Evolutionary conservation across 2,797 vertebrate genomes (phyloP), one percentile per base, ranked within the genome.

Genomic region (Channa striata): DNA sequence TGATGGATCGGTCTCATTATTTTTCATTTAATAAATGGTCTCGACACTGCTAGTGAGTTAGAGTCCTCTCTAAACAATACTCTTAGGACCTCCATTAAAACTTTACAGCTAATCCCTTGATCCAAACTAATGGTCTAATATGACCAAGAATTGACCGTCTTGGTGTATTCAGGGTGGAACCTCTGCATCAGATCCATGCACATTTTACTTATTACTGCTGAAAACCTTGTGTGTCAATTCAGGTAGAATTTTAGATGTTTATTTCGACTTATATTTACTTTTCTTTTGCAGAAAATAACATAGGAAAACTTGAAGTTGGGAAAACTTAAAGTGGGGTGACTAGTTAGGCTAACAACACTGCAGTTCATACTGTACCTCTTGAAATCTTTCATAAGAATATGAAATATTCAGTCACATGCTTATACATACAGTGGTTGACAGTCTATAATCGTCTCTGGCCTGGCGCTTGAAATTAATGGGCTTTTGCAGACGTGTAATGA

Each of bases 381-480:
- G 65, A 64, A 57, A 61, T 11, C 33, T 37, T 47, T 68, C 23
- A 46, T 3, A 0, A 30, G 33, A 21, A 56, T 53, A 60, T 59
- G 42, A 65, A 61, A 68, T 51, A 79, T 70, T 54, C 42, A 77
- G 47, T 25, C 9, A 13, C 33, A 46, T 56, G 20, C 59, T 36
- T 59, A 47, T 39, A 58, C 25, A 30, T 30, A 30, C 25, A 30
- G 25, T 21, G 40, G 46, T 34, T 68, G 53, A 46, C 50, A 61
- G 70, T 74, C 37, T 33, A 42, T 61, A 68, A 48, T 68, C 12
- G 30, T 74, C 58, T 63, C 42, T 37, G 62, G 47, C n/a, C 34
- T 16, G 39, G 14, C 52, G 30, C 44, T 60, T 49, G n/a, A 53
- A 77, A 60, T 74, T 1, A 66, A 78, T 72, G 30, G 54, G 37